Evolutionary conservation across 2,113 vertebrate species (phyloP).

Genomic region (Pteruthius melanotis): DNA sequence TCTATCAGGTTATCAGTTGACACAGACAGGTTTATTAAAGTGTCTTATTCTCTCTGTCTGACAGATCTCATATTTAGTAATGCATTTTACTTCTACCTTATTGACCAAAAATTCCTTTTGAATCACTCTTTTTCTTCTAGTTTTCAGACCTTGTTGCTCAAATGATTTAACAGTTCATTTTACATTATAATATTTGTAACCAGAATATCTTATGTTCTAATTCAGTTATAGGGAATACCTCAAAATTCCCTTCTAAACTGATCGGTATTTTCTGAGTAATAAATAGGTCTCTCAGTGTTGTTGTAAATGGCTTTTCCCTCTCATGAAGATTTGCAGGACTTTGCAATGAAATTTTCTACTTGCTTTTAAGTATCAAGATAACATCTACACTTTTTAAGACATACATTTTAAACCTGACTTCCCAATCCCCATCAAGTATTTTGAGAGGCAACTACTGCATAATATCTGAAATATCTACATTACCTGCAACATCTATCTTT

Average conservation of each 20-base stretch:
- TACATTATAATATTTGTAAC: background rate
- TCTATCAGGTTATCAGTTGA: background rate
- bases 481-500: background rate
- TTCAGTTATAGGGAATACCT: background rate
- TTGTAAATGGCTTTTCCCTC: background rate
- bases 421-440: background rate
- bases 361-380: background rate
- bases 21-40: background rate
- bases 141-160: background rate
- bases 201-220: background rate
- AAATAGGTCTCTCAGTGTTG: background rate
- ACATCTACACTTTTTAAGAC: background rate
- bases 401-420: background rate
- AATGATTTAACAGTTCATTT: background rate
- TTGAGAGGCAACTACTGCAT: background rate
- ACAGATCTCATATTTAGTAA: background rate
- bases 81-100: background rate
- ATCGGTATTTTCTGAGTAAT: background rate
- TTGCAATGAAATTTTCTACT: background rate
- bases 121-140: background rate
- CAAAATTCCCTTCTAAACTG: background rate
- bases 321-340: background rate
- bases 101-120: conserved; percentile 3
- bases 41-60: background rate
- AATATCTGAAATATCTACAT: background rate